Percentiles rank a stretch among this genome's conserved stretches.
These are phyloP conservation scores for Podocnemis expansa DNA, from an alignment of 2,113 vertebrate species.

Conservation along the genomic window DNA sequence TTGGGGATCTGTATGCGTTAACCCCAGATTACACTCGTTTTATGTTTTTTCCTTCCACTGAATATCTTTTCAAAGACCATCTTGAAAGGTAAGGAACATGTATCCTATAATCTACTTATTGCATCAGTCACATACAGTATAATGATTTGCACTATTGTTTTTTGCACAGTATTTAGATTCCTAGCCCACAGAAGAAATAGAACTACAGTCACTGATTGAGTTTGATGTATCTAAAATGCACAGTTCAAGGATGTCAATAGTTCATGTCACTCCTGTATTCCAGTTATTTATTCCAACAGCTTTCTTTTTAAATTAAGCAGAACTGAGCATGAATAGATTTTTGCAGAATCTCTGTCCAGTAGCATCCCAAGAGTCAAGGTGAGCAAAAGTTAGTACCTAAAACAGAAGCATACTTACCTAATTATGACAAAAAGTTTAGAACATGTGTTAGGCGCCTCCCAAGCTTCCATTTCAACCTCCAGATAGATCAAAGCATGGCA, in stretches of 20 bases:
- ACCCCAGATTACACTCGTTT: background rate
- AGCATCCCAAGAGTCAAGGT: rapidly evolving
- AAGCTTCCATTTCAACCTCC: background rate
- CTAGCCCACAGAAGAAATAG: background rate
- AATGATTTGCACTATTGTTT: background rate
- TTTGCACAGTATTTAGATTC: background rate
- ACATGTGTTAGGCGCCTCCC: too few species aligned
- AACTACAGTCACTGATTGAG: background rate
- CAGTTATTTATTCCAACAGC: background rate
- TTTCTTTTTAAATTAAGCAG: background rate
- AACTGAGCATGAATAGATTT: background rate
- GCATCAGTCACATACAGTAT: background rate
- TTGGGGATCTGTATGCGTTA: background rate
- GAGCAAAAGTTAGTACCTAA: background rate
- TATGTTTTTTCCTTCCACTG: background rate
- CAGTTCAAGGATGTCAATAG: background rate
- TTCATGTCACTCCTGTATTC: background rate
- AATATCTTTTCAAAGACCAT: background rate
- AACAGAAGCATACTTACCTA: background rate
- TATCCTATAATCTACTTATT: background rate
- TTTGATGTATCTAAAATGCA: background rate
- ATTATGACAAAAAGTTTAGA: background rate
- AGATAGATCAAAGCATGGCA: background rate
- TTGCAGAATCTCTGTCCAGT: background rate
- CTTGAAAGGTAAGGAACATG: background rate